phyloP scores from a whole-genome alignment of 2,888 invertebrate species.

The Chymomyza amoena region DNA sequence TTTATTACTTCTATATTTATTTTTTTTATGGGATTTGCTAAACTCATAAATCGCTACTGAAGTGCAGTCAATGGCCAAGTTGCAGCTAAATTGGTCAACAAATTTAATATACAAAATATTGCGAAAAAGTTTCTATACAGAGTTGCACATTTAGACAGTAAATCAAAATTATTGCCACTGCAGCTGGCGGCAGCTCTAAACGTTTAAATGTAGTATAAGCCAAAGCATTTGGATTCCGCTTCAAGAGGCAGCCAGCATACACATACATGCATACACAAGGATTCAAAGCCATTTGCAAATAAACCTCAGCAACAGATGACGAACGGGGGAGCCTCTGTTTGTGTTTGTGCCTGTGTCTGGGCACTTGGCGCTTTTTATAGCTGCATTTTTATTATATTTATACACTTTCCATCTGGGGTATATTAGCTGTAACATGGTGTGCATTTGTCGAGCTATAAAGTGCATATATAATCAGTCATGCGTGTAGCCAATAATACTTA shows the following conservation, averaged over 20 bases:
- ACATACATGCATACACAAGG: not conserved
- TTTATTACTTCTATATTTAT: not conserved
- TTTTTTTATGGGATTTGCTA: not conserved
- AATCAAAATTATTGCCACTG: constrained; percentile 24
- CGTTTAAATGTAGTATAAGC: not conserved
- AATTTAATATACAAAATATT: not conserved
- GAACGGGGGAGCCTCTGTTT: not conserved
- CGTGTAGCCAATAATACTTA: no score
- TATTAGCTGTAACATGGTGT: not conserved
- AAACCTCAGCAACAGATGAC: constrained; percentile 23
- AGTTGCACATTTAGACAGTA: not conserved
- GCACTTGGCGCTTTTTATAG: not conserved
- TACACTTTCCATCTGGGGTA: not conserved
- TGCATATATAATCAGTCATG: no score
- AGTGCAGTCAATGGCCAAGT: not conserved
- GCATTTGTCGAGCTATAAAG: not conserved
- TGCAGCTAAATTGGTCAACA: not conserved
- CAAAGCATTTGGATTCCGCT: not conserved
- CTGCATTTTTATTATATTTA: not conserved
- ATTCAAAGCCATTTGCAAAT: constrained; percentile 10
- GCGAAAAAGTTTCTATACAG: not conserved
- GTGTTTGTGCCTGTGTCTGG: not conserved
- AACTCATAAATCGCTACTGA: not conserved
- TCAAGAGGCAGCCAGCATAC: not conserved
- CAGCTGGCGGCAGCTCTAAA: constrained; percentile 14